Base-by-base conservation (phyloP, 2,888 invertebrate species). In the Cheilosia soror region DNA sequence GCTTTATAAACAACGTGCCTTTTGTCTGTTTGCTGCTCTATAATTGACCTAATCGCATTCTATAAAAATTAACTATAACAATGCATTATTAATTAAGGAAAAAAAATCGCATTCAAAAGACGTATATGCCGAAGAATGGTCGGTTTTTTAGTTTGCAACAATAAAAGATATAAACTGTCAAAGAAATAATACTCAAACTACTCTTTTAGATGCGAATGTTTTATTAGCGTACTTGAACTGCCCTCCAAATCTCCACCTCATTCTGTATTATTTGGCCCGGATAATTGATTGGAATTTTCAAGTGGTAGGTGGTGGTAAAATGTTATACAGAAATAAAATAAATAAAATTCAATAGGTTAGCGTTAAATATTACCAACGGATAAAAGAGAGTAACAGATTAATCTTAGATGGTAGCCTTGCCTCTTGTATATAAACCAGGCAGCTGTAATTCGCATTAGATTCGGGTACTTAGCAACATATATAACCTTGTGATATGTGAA, bases 221-320 rank as follows among this genome's bases (percentile, higher is more conserved):
- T 66, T 27, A 49, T 49, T 68, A 55, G 95, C 95, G 92, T 96
- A 96, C 96, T 96, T 96, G 96, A 91, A 96, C 93, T 89, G 95
- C 95, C 93, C 95, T 94, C 96, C 96, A 95, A 92, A 95, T 95
- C 94, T 95, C 94, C 94, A 95, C 94, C 94, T 95, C 91, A 77
- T 89, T 89, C 90, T 90, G 81, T 63, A 72, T 72, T 60, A 49
- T 82, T 55, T 25, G 63, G 72, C 51, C 81, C 60, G 37, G 25
- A 57, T 71, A 77, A 85, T 76, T 72, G 68, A 81, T 81, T 77
- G 68, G 63, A 51, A 77, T 80, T 62, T 65, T 62, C 9, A 65
- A 51, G 44, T 71, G 60, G 57, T 29, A 13, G 15, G 15, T 13
- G 60, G 49, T 62, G 72, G 53, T 51, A 20, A 51, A 29, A 42